Evolutionary conservation across 1,140 invertebrate genomes (phyloP), one percentile per base, ranked within the genome.

Genomic region (Drosophila dunni): DNA sequence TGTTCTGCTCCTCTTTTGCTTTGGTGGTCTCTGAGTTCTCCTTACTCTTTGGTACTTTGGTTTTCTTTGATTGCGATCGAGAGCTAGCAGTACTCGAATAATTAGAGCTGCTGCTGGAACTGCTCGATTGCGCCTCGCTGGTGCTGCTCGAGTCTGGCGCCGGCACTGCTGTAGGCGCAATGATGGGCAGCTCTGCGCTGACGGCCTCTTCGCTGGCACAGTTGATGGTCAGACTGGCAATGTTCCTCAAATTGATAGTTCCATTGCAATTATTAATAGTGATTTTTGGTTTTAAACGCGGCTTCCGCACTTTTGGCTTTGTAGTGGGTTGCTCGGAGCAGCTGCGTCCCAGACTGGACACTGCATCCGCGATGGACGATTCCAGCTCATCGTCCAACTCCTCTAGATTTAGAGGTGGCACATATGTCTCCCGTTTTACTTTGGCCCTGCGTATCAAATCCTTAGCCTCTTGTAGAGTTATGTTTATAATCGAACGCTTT

Each of bases 241-340:
- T 92, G 57, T 92, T 92, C n/a, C 90, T 80, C 13, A 92, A 61
- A 63, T 92, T 92, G 3, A 92, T 91, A 8, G 81, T 92, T n/a
- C 91, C 91, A 64, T 90, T 92, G 73, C 91, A 92, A 46, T 92
- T 92, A 54, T 92, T 92, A 11, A 92, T 92, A 10, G 91, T 92
- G n/a, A 92, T 91, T 54, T 92, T 92, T 81, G 83, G 85, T 69
- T 91, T 91, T 48, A 91, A 90, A 20, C 83, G 75, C 48, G 57
- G 90, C 60, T 73, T 85, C 70, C 76, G 76, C n/a, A 54, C 61
- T 78, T 66, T 81, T 33, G 67, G 34, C 62, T 78, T 60, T 51
- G 65, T 34, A 51, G 71, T 17, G 7, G 36, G 34, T 50, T 81
- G 58, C 15, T 76, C 73, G 17, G 56, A 56, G 13, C 75, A 86